phyloP scores from a whole-genome alignment of 2,888 invertebrate genomes.

The Loripinus fragilis region DNA sequence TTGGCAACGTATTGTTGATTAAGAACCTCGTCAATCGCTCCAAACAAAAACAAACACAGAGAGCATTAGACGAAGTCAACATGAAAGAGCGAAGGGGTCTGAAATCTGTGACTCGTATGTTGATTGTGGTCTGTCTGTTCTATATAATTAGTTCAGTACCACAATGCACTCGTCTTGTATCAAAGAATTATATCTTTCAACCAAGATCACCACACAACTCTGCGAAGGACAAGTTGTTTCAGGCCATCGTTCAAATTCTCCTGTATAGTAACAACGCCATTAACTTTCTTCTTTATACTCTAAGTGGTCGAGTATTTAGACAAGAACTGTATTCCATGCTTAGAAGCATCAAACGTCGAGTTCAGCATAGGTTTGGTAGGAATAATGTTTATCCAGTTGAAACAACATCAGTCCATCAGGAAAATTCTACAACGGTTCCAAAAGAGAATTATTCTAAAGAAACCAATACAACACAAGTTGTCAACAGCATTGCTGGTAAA shows the following conservation, averaged over 20 bases:
- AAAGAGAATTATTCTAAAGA: too few species aligned
- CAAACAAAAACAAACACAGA: neutral
- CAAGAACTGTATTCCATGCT: neutral
- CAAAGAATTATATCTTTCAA: neutral
- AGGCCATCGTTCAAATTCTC: neutral
- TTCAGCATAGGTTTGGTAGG: too few species aligned
- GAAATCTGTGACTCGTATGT: neutral
- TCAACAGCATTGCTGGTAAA: too few species aligned
- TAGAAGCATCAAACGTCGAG: too few species aligned
- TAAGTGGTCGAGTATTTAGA: neutral
- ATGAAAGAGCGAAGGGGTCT: neutral
- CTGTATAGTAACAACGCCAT: neutral
- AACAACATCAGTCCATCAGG: too few species aligned
- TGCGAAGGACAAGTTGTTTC: neutral
- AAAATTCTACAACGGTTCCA: too few species aligned
- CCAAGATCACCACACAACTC: neutral
- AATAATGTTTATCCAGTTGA: too few species aligned
- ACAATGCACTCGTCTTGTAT: neutral
- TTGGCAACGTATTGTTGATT: neutral
- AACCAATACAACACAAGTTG: too few species aligned
- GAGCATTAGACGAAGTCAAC: neutral
- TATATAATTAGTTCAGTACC: neutral
- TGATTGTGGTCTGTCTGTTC: neutral
- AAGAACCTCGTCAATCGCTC: neutral
- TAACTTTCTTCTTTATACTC: neutral